These are phyloP conservation scores for Tyria jacobaeae DNA, from an alignment of 2,888 invertebrate species.

Conservation along the genomic window DNA sequence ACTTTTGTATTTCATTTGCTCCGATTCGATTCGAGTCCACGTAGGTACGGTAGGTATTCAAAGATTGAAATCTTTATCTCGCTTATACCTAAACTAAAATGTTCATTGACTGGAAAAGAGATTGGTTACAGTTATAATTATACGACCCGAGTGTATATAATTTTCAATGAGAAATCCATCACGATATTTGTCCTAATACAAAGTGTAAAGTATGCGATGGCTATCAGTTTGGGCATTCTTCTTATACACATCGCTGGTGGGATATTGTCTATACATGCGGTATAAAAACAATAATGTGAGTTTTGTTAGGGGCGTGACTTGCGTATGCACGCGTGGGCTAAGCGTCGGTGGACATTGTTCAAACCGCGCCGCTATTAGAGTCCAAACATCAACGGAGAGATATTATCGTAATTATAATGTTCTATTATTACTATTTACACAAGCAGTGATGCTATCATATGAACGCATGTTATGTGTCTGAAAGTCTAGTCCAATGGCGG, in stretches of 20 bases:
- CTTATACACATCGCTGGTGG: conserved; percentile 62
- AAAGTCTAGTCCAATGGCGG: conserved; percentile 17
- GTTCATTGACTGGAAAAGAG: conserved; percentile 31
- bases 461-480: conserved; percentile 40
- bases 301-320: conserved; percentile 73
- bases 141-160: conserved; percentile 38
- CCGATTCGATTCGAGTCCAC: conserved; percentile 42
- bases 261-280: conserved; percentile 61
- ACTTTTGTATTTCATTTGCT: conserved; percentile 42
- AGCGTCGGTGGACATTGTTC: conserved; percentile 82
- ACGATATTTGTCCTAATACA: conserved; percentile 57
- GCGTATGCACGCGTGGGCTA: conserved; percentile 80
- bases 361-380: conserved; percentile 70
- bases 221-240: conserved; percentile 61
- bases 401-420: conserved; percentile 84
- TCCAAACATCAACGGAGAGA: conserved; percentile 78
- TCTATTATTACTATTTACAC: conserved; percentile 83
- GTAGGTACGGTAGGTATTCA: conserved; percentile 23
- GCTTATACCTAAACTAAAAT: conserved; percentile 26
- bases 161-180: conserved; percentile 48
- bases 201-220: conserved; percentile 51
- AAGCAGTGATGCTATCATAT: conserved; percentile 59
- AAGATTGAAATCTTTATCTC: conserved; percentile 24
- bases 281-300: conserved; percentile 71
- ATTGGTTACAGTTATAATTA: conserved; percentile 38